Evolutionary conservation across 2,797 vertebrate species (phyloP).

Genomic region (Okamejei kenojei): DNA sequence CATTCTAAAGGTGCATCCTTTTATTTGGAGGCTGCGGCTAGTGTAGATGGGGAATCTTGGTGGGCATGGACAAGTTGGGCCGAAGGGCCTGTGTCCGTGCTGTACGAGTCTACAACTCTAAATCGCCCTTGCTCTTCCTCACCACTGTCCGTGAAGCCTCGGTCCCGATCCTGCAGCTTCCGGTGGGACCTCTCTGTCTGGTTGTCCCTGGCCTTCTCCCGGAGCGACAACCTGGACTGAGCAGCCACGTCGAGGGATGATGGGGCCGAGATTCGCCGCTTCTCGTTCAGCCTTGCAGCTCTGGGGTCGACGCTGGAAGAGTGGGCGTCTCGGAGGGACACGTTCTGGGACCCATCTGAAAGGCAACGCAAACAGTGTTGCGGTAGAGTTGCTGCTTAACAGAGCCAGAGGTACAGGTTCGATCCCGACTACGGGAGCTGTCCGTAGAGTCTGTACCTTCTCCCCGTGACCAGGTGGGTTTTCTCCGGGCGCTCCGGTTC

Average conservation of each 20-base stretch:
- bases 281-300: conserved; percentile 47
- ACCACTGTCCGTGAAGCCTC: conserved; percentile 56
- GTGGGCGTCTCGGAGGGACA: conserved; percentile 48
- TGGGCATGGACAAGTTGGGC: too few species aligned
- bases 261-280: conserved; percentile 62
- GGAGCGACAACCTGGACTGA: conserved; percentile 58
- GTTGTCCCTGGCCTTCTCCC: conserved; percentile 58
- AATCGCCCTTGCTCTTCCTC: background rate
- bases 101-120: too few species aligned
- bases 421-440: too few species aligned
- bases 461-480: too few species aligned
- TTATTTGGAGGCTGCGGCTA: too few species aligned
- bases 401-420: too few species aligned
- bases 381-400: too few species aligned
- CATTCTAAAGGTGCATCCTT: too few species aligned
- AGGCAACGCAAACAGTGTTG: conserved; percentile 43
- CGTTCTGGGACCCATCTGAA: conserved; percentile 51
- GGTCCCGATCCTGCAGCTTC: conserved; percentile 54
- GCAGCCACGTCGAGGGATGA: conserved; percentile 55
- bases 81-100: too few species aligned
- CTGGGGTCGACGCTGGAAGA: conserved; percentile 56
- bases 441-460: too few species aligned
- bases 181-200: conserved; percentile 50
- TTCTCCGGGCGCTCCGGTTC: too few species aligned
- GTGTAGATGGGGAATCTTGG: too few species aligned